Evolutionary conservation across 2,797 vertebrate genomes (phyloP).

Genomic region (Enteromius afrohamiltoni): DNA sequence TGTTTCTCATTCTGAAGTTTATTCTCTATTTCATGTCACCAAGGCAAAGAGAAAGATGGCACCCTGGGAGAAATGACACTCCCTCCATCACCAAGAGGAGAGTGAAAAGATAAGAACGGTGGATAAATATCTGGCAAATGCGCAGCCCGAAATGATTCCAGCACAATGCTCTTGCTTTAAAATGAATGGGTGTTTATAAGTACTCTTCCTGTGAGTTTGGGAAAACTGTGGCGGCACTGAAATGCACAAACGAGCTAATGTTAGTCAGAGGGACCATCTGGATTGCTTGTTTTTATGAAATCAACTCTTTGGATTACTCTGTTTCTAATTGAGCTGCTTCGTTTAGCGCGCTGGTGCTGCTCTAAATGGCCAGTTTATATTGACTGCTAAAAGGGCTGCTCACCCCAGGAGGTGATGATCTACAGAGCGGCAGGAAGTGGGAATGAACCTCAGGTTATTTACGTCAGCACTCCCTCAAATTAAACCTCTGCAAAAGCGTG

Average conservation of each 20-base stretch:
- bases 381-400: conserved; percentile 38
- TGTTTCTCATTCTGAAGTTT: conserved; percentile 70
- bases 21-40: conserved; percentile 68
- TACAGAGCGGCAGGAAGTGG: conserved; percentile 21
- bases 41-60: conserved; percentile 54
- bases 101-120: conserved; percentile 22
- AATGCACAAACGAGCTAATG: conserved; percentile 31
- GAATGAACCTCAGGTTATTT: conserved; percentile 43
- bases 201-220: conserved; percentile 4
- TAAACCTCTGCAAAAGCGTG: conserved; percentile 31
- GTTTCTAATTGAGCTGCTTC: conserved; percentile 26
- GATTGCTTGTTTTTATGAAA: conserved; percentile 35
- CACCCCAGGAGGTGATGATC: conserved; percentile 31
- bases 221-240: background rate
- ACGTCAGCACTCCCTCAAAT: conserved; percentile 16
- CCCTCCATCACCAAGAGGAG: conserved; percentile 57
- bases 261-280: conserved; percentile 27
- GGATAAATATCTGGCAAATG: conserved; percentile 33
- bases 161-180: conserved; percentile 12
- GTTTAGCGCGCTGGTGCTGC: conserved; percentile 10
- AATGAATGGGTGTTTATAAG: conserved; percentile 40
- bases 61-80: conserved; percentile 60
- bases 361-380: conserved; percentile 38
- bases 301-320: conserved; percentile 38
- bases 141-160: background rate